phyloP scores from a whole-genome alignment of 2,797 vertebrate species.

The Macropus fuliginosus region DNA sequence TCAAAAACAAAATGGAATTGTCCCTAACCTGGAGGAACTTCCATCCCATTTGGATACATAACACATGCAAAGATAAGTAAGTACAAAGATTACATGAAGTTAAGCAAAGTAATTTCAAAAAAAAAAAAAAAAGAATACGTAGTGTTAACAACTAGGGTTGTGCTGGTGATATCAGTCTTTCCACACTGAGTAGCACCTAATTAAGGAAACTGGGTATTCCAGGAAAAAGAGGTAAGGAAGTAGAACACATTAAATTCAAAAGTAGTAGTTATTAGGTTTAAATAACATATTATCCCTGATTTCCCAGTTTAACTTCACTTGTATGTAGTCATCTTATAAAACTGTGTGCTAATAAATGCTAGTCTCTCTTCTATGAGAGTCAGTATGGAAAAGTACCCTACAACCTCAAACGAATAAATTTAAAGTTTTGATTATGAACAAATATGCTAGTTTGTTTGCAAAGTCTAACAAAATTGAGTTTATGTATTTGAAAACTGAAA shows the following conservation, averaged over 20 bases:
- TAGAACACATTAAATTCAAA: background rate
- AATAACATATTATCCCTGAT: constrained; percentile 13
- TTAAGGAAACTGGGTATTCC: background rate
- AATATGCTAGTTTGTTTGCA: constrained; percentile 64
- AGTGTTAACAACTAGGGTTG: background rate
- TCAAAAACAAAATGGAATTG: background rate
- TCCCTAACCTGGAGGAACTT: background rate
- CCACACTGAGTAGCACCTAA: background rate
- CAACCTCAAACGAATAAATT: constrained; percentile 48
- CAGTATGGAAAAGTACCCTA: constrained; percentile 33
- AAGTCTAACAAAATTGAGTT: constrained; percentile 70
- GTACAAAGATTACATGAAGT: background rate
- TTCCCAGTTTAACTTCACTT: constrained; percentile 38
- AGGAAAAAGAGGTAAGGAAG: background rate
- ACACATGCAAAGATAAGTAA: background rate
- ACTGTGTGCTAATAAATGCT: constrained; percentile 6
- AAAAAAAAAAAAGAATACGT: background rate
- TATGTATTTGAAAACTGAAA: constrained; percentile 75
- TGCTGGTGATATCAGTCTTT: background rate
- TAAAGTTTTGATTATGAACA: constrained; percentile 56
- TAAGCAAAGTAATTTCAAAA: background rate
- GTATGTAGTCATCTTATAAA: constrained; percentile 12
- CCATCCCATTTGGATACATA: background rate
- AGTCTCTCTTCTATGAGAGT: constrained; percentile 53
- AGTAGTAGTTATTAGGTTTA: constrained; percentile 12